Evolutionary conservation across 2,113 vertebrate genomes (phyloP).

Genomic region (Prochilodus magdalenae): DNA sequence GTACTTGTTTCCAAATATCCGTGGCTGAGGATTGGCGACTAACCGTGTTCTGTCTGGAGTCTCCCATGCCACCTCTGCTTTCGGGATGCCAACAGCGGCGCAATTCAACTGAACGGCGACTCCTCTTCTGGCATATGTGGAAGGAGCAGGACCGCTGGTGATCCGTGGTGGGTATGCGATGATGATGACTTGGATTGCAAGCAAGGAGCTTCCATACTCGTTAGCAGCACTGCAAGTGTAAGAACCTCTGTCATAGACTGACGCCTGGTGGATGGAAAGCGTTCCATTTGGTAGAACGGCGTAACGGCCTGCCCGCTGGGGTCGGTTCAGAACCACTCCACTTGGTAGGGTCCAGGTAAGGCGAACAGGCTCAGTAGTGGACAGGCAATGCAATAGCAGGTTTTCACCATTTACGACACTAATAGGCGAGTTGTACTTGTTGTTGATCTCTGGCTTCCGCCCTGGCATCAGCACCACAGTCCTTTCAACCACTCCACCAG

Average conservation of each 20-base stretch:
- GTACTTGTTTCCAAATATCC: constrained; percentile 86
- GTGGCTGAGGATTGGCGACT: constrained; percentile 79
- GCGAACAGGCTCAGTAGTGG: constrained; percentile 58
- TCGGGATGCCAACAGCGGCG: constrained; percentile 82
- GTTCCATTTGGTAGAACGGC: constrained; percentile 84
- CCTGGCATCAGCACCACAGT: constrained; percentile 80
- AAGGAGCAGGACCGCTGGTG: constrained; percentile 81
- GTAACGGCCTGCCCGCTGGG: constrained; percentile 82
- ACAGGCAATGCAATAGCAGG: constrained; percentile 82
- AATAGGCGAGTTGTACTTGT: constrained; percentile 79
- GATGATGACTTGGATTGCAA: constrained; percentile 81
- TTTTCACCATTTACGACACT: constrained; percentile 83
- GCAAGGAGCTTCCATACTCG: constrained; percentile 76
- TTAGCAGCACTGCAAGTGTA: constrained; percentile 83
- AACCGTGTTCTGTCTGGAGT: constrained; percentile 84
- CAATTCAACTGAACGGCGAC: constrained; percentile 86
- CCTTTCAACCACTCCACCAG: constrained; percentile 76
- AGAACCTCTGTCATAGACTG: constrained; percentile 86
- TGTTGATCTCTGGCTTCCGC: constrained; percentile 76
- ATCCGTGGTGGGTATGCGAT: constrained; percentile 86
- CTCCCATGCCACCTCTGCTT: constrained; percentile 87
- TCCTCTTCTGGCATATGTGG: constrained; percentile 83
- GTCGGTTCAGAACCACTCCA: constrained; percentile 78
- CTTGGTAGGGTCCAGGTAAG: constrained; percentile 87
- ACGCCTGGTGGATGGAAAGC: constrained; percentile 80